These are phyloP conservation scores for Drosophila seguyi DNA, from an alignment of 1,140 invertebrate species.

Conservation along the genomic window DNA sequence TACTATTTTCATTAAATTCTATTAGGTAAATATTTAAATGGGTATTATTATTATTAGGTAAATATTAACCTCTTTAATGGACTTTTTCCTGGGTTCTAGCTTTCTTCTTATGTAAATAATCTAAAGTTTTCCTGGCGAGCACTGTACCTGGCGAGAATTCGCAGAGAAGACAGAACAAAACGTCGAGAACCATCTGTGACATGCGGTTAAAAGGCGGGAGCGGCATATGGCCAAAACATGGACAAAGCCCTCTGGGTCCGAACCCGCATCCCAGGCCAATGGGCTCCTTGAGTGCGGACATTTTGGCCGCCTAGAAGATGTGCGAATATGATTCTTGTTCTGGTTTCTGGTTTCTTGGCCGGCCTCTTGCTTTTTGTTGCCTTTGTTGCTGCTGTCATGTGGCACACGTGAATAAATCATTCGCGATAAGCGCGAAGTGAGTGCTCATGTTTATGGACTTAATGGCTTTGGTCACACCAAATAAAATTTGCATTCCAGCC, in stretches of 20 bases:
- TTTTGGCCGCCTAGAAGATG: slow-evolving; percentile 62
- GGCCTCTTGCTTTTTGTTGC: slow-evolving; percentile 35
- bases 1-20: no score
- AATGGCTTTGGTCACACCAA: slow-evolving; percentile 52
- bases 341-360: slow-evolving; percentile 20
- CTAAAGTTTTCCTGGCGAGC: neutral
- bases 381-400: slow-evolving; percentile 37
- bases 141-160: slow-evolving; percentile 11
- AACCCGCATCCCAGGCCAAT: neutral
- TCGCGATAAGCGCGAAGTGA: slow-evolving; percentile 65
- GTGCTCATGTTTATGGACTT: slow-evolving; percentile 58
- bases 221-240: slow-evolving; percentile 39
- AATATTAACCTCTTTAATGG: neutral
- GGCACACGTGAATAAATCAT: slow-evolving; percentile 75
- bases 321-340: slow-evolving; percentile 30
- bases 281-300: slow-evolving; percentile 58
- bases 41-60: no score
- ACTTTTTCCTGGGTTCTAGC: no score
- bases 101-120: neutral
- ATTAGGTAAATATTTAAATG: no score
- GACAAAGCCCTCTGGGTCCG: neutral
- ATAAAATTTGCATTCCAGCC: slow-evolving; percentile 48
- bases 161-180: neutral
- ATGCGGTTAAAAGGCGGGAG: slow-evolving; percentile 19
- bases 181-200: slow-evolving; percentile 22